Conservation (phyloP, 1,140 invertebrate species). For the Bombyx mandarina region DNA sequence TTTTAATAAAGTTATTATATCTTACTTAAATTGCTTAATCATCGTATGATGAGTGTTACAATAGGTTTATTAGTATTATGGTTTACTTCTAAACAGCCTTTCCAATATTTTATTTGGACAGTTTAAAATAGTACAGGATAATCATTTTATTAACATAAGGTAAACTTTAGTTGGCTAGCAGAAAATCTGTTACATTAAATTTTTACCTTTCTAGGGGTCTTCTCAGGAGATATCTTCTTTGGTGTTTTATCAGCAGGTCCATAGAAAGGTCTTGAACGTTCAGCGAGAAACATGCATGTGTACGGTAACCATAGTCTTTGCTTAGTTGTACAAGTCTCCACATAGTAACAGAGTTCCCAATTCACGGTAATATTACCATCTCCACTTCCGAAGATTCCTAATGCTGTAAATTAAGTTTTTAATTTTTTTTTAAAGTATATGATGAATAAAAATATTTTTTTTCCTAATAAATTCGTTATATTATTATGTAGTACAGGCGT, state of each 20-base stretch:
- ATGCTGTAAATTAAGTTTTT: slow-evolving; percentile 23
- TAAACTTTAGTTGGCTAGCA: too few relatives aligned
- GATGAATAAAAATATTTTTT: background rate
- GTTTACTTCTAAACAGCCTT: too few relatives aligned
- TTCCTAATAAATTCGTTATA: too few relatives aligned
- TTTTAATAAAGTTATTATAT: too few relatives aligned
- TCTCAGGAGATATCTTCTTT: background rate
- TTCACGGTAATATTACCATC: slow-evolving; percentile 32
- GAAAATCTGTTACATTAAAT: background rate
- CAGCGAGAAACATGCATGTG: slow-evolving; percentile 45
- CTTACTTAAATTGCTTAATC: too few relatives aligned
- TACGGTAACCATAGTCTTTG: slow-evolving; percentile 53
- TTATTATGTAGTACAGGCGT: too few relatives aligned
- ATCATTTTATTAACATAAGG: too few relatives aligned
- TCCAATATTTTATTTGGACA: too few relatives aligned
- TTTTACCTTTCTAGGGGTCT: slow-evolving; percentile 36
- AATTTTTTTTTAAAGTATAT: background rate
- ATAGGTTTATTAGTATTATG: too few relatives aligned
- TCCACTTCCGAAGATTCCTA: slow-evolving; percentile 41
- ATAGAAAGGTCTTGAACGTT: slow-evolving; percentile 53
- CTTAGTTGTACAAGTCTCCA: slow-evolving; percentile 32
- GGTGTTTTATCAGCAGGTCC: slow-evolving; percentile 23
- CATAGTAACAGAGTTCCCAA: slow-evolving; percentile 51
- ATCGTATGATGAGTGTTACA: too few relatives aligned
- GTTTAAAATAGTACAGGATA: too few relatives aligned